Percentiles rank a stretch among this genome's conserved stretches.
These are phyloP conservation scores for Hexactinellida sp. DNA, from an alignment of 37 sponge, comb jelly and placozoan genomes.

Conservation along the genomic window DNA sequence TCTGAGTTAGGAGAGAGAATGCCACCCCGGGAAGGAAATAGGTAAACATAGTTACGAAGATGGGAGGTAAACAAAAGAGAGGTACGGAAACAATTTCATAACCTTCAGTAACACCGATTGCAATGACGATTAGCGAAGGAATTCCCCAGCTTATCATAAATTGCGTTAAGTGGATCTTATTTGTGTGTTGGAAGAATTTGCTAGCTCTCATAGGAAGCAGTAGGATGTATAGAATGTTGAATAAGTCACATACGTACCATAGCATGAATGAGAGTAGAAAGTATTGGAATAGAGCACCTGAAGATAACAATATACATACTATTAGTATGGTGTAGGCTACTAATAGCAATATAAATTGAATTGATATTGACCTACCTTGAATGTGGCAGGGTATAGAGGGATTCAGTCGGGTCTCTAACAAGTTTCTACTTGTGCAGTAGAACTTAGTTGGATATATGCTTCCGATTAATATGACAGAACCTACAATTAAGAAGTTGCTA, in stretches of 20 bases:
- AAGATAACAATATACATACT: not conserved
- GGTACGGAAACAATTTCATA: not conserved
- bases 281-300: constrained; percentile 1
- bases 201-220: not conserved
- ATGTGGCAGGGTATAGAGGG: not conserved
- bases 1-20: not conserved
- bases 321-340: too few relatives aligned
- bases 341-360: not conserved
- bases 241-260: not conserved
- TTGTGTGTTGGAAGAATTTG: not conserved
- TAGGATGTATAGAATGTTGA: not conserved
- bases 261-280: not conserved
- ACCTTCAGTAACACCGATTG: not conserved
- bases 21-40: not conserved
- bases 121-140: not conserved
- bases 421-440: not conserved
- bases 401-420: not conserved
- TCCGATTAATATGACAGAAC: not conserved
- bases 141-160: not conserved
- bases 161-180: not conserved
- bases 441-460: not conserved
- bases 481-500: too few relatives aligned
- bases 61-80: not conserved
- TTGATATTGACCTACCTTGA: constrained; percentile 8
- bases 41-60: not conserved